phyloP scores from a whole-genome alignment of 1,140 invertebrate species.

The Orius insidiosus region DNA sequence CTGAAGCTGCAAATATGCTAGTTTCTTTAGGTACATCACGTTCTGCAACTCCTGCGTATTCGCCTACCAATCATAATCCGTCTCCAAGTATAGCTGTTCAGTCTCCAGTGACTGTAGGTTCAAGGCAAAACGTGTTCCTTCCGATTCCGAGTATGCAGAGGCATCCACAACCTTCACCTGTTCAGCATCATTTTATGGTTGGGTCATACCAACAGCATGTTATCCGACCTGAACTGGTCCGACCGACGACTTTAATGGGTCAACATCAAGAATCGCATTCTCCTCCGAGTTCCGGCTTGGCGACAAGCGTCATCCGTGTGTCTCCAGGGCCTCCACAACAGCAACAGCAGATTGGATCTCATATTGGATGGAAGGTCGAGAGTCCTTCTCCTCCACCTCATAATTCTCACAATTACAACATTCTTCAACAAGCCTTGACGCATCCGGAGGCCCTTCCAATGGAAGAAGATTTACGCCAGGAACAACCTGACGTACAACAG shows the following conservation, averaged over 20 bases:
- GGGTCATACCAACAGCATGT: constrained; percentile 29
- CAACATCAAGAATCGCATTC: constrained; percentile 5
- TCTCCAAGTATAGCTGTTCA: constrained; percentile 40
- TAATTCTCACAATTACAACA: constrained; percentile 18
- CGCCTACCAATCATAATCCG: constrained; percentile 45
- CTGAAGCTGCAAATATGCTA: constrained; percentile 90
- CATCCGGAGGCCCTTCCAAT: constrained; percentile 14
- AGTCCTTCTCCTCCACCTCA: constrained; percentile 23
- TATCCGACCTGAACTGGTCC: constrained; percentile 40
- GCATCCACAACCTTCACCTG: constrained; percentile 29
- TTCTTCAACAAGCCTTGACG: constrained; percentile 28
- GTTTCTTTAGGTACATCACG: constrained; percentile 83
- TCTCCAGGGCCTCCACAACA: constrained; percentile 37
- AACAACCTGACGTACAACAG: constrained; percentile 10
- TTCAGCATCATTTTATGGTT: constrained; percentile 26
- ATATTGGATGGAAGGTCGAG: constrained; percentile 27
- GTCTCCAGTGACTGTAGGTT: constrained; percentile 41
- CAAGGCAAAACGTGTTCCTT: constrained; percentile 64
- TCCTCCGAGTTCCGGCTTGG: constrained; percentile 14
- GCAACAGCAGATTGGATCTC: constrained; percentile 21
- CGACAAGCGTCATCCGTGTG: constrained; percentile 63
- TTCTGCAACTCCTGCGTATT: constrained; percentile 72
- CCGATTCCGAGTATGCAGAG: constrained; percentile 50
- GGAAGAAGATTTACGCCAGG: constrained; percentile 3
- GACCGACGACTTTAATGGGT: constrained; percentile 26